Evolutionary conservation across 1,140 invertebrate genomes (phyloP).

Genomic region (Pomacea maculata): DNA sequence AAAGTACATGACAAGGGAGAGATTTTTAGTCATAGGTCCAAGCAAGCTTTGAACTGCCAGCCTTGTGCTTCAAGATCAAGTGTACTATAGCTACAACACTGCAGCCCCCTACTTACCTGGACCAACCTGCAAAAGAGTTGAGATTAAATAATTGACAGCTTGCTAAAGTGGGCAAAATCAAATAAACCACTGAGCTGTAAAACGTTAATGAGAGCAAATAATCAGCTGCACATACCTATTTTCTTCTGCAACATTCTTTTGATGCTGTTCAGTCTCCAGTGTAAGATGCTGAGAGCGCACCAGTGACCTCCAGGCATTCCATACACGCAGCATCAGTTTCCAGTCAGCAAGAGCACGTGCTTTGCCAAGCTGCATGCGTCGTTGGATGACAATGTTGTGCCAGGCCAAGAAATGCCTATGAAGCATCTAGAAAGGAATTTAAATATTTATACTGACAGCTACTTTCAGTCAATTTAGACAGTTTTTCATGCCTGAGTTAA

Average conservation of each 20-base stretch:
- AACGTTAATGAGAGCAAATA: neutral
- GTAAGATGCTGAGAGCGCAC: conserved; percentile 43
- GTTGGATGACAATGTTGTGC: conserved; percentile 59
- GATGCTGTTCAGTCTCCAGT: conserved; percentile 47
- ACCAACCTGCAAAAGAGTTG: neutral
- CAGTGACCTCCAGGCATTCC: conserved; percentile 59
- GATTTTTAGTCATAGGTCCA: too few species aligned
- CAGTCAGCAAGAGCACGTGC: conserved; percentile 62
- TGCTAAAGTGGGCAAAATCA: too few species aligned
- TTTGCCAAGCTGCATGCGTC: conserved; percentile 58
- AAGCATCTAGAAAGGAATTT: conserved; percentile 35
- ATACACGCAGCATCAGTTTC: conserved; percentile 56
- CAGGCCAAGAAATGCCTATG: conserved; percentile 62
- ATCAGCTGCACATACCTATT: conserved; percentile 45
- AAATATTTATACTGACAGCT: too few species aligned
- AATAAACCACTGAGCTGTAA: too few species aligned
- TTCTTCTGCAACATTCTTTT: conserved; percentile 45
- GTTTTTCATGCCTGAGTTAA: too few species aligned
- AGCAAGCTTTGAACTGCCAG: too few species aligned
- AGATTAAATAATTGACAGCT: too few species aligned
- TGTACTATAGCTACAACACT: too few species aligned
- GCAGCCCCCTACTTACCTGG: too few species aligned
- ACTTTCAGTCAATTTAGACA: too few species aligned
- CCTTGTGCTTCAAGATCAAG: too few species aligned
- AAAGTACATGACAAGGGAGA: too few species aligned